Base-by-base conservation (phyloP, 2,797 vertebrate genomes). In the Bradypodion pumilum region DNA sequence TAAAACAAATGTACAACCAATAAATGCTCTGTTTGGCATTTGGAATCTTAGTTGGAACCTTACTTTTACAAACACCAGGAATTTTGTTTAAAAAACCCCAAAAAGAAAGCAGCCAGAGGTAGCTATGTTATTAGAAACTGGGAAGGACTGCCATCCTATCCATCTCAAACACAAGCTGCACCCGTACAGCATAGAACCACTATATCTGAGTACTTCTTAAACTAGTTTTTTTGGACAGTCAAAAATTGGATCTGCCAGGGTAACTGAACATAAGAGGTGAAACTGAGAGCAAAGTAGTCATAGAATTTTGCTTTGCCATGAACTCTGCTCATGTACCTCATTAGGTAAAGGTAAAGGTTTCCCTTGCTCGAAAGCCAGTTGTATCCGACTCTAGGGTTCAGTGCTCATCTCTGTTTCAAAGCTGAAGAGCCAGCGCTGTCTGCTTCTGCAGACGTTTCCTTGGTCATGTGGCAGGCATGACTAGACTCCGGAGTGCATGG, bases 201-300 rank as follows among this genome's bases (percentile, higher is more conserved):
- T 5, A 32, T 52, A 59, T 74, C 82, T 6, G 81, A 89, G 76
- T 1, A n/a, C 27, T 80, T 75, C 63, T 80, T 59, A 68, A 23
- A 74, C 2, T 73, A 88, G 83, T 75, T 25, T 81, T 40, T 84
- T 49, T 62, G 82, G 82, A n/a, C 78, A 85, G 68, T 83, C 32
- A 87, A 92, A 91, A 93, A 56, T 52, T 32, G 81, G 85, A 91
- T 87, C 86, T 89, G 79, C 92, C 79, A 85, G 66, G 66, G 42
- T 84, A 91, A 93, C 79, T 86, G 83, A 90, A 88, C 27, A 29
- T 85, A 92, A 84, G 44, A 63, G 78, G 81, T n/a, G 81, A 84
- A 81, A 78, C 7, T 62, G 27, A 4, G 8, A 29, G 62, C 2
- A 40, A 25, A 59, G 56, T 23, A 49, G 46, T 7, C 12, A 84